phyloP scores from a whole-genome alignment of 2,888 invertebrate species.

The Patella caerulea region DNA sequence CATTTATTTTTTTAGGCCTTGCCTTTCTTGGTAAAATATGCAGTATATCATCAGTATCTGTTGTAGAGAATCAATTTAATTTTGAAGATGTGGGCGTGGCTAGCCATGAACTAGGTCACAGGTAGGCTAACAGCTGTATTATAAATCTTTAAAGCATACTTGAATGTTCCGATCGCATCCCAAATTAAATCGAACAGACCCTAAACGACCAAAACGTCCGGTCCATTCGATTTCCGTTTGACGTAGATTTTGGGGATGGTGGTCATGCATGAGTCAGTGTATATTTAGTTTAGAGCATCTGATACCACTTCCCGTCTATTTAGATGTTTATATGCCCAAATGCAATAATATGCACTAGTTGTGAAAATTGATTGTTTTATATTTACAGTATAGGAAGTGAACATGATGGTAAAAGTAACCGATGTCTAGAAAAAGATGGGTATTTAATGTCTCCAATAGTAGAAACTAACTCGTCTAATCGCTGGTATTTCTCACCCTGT shows the following conservation, averaged over 20 bases:
- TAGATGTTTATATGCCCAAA: too few relatives aligned
- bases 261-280: not conserved
- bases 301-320: not conserved
- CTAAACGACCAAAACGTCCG: not conserved
- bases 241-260: not conserved
- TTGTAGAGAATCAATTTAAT: constrained; percentile 51
- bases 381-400: constrained; percentile 36
- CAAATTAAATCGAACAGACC: too few relatives aligned
- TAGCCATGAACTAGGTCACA: constrained; percentile 60
- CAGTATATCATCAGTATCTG: constrained; percentile 44
- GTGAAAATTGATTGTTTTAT: too few relatives aligned
- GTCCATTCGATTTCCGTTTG: not conserved
- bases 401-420: constrained; percentile 42
- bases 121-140: constrained; percentile 34
- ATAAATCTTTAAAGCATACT: too few relatives aligned
- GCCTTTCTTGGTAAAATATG: constrained; percentile 50
- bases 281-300: not conserved
- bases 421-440: constrained; percentile 29
- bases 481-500: constrained; percentile 42
- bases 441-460: constrained; percentile 41
- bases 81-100: constrained; percentile 49
- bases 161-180: too few relatives aligned
- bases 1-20: constrained; percentile 39
- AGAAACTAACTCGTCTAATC: constrained; percentile 33
- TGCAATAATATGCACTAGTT: too few relatives aligned